These are phyloP conservation scores for Hucho hucho DNA, from an alignment of 2,113 vertebrate species.

Conservation along the genomic window DNA sequence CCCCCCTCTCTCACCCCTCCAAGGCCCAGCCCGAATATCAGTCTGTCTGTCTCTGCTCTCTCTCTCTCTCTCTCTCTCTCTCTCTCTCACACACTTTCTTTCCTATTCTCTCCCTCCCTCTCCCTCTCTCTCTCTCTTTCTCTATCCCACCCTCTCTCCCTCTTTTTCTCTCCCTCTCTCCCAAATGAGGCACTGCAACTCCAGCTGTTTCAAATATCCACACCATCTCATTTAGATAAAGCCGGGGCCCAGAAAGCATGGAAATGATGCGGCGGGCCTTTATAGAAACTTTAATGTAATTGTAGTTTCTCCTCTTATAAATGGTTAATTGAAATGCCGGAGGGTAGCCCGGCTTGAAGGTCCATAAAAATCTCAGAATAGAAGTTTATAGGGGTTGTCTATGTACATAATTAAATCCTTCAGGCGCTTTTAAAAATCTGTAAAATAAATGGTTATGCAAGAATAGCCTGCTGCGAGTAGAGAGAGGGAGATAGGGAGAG, in stretches of 20 bases:
- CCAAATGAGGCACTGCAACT: constrained; percentile 53
- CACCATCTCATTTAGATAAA: constrained; percentile 77
- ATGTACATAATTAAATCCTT: constrained; percentile 99
- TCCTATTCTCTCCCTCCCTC: constrained; percentile 7
- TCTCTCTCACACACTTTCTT: constrained; percentile 3
- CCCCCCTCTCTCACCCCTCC: constrained; percentile 46
- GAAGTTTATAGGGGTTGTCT: constrained; percentile 97
- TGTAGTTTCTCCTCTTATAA: constrained; percentile 92
- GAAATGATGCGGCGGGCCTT: constrained; percentile 84
- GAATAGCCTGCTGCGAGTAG: constrained; percentile 84
- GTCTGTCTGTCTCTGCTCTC: constrained; percentile 10
- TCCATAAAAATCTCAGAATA: constrained; percentile 98
- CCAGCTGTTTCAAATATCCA: constrained; percentile 75
- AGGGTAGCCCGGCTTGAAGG: constrained; percentile 89
- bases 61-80: neutral
- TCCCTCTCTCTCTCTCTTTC: neutral
- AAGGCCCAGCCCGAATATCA: constrained; percentile 19
- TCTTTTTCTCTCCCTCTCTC: constrained; percentile 9
- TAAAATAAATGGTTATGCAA: constrained; percentile 92
- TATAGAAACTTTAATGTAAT: constrained; percentile 90
- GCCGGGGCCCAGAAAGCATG: constrained; percentile 59
- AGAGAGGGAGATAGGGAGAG: constrained; percentile 55
- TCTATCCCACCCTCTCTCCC: constrained; percentile 1
- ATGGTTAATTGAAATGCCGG: constrained; percentile 97
- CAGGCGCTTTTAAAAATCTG: constrained; percentile 87